Conservation (phyloP, 2,888 invertebrate genomes). For the Drosophila paranaensis region DNA sequence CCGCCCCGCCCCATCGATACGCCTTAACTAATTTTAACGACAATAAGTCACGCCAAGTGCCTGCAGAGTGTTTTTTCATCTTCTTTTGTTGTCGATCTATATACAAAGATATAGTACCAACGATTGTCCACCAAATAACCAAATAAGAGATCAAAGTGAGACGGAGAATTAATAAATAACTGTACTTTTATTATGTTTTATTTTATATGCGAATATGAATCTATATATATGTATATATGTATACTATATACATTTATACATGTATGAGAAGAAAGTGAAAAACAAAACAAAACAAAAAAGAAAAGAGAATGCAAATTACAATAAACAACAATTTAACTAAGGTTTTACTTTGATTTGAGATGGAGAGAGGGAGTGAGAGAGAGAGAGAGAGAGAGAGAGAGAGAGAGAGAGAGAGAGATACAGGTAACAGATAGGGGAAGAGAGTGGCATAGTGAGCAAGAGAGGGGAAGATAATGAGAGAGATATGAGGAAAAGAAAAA, state of each 20-base stretch:
- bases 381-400: too few species aligned
- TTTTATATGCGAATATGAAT: conserved; percentile 11
- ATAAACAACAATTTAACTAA: conserved; percentile 3
- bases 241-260: too few species aligned
- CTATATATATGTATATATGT: too few species aligned
- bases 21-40: conserved; percentile 40
- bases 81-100: neutral
- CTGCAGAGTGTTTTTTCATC: conserved; percentile 9
- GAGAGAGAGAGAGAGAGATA: neutral
- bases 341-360: too few species aligned
- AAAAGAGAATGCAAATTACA: neutral
- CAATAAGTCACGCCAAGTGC: conserved; percentile 37
- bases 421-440: too few species aligned
- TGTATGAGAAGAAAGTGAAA: neutral
- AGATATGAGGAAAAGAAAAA: too few species aligned
- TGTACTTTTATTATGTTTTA: conserved; percentile 13
- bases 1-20: conserved; percentile 10
- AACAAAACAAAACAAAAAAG: neutral
- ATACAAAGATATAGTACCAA: conserved; percentile 14
- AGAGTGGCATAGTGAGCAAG: too few species aligned
- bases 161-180: conserved; percentile 14
- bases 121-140: conserved; percentile 30
- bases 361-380: neutral
- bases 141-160: conserved; percentile 20
- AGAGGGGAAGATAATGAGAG: too few species aligned